A percentile compares a stretch with the other conserved stretches of the same genome.
phyloP scores from a whole-genome alignment of 2,797 vertebrate species.

The Labeo calbasu region DNA sequence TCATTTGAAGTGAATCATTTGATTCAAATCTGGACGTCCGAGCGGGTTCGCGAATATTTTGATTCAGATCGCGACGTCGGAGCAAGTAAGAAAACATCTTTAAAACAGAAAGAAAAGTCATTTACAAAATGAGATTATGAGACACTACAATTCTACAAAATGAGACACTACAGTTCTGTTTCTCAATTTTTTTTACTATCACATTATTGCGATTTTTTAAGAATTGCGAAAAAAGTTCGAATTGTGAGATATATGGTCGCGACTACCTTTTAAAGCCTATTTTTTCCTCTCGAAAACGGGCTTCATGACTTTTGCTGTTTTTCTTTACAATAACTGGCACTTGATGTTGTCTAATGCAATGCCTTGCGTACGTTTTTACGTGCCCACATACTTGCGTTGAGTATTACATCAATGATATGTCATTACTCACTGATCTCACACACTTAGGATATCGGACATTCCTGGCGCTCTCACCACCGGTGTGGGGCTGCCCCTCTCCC shows the following conservation, averaged over 20 bases:
- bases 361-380: not conserved
- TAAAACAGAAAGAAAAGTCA: too few relatives aligned
- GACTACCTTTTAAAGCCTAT: not conserved
- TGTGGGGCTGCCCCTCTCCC: constrained; percentile 1
- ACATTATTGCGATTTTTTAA: too few relatives aligned
- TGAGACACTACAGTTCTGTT: too few relatives aligned
- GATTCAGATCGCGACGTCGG: too few relatives aligned
- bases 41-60: too few relatives aligned
- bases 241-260: not conserved
- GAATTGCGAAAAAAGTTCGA: not conserved
- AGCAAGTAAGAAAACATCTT: too few relatives aligned
- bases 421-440: not conserved
- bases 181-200: too few relatives aligned
- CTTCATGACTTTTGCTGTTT: not conserved
- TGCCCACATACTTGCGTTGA: not conserved
- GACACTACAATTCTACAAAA: too few relatives aligned
- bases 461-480: not conserved
- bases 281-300: too few relatives aligned
- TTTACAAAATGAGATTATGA: too few relatives aligned
- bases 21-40: too few relatives aligned
- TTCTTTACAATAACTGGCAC: not conserved
- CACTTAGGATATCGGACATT: not conserved
- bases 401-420: not conserved
- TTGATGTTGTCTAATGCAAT: not conserved
- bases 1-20: too few relatives aligned